Evolutionary conservation across 2,113 vertebrate species (phyloP).

Genomic region (Odocoileus virginianus): DNA sequence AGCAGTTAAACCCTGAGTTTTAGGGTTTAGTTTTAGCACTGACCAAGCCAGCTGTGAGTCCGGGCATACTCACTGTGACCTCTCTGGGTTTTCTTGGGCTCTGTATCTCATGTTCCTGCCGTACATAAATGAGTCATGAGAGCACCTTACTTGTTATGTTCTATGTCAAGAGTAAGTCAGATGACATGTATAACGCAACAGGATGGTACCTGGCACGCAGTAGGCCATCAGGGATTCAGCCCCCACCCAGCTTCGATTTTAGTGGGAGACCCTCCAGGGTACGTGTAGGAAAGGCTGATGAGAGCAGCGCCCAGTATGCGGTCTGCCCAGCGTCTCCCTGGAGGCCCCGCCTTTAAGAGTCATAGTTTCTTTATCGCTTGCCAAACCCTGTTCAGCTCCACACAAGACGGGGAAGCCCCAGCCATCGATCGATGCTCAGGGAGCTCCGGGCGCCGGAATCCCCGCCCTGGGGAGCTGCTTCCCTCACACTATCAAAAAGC

Average conservation of each 20-base stretch:
- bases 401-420: conserved; percentile 29
- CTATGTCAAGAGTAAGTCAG: neutral
- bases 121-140: neutral
- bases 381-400: neutral
- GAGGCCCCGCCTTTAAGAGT: neutral
- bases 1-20: neutral
- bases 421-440: neutral
- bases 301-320: fast-evolving
- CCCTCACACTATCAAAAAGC: conserved; percentile 75
- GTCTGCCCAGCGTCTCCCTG: neutral
- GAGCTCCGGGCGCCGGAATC: conserved; percentile 63
- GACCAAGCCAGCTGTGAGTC: neutral
- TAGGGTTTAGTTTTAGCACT: neutral
- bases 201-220: neutral
- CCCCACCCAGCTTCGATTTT: too few species aligned
- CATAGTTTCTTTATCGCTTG: fast-evolving
- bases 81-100: neutral
- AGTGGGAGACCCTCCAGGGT: fast-evolving
- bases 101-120: neutral
- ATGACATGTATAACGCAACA: fast-evolving
- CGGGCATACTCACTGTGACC: neutral
- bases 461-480: conserved; percentile 64
- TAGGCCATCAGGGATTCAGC: neutral
- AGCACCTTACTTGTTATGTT: neutral
- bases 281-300: neutral